A percentile compares a stretch with the other conserved stretches of the same genome.
Evolutionary conservation across 2,888 invertebrate species (phyloP).

Genomic region (Dynastes maya): DNA sequence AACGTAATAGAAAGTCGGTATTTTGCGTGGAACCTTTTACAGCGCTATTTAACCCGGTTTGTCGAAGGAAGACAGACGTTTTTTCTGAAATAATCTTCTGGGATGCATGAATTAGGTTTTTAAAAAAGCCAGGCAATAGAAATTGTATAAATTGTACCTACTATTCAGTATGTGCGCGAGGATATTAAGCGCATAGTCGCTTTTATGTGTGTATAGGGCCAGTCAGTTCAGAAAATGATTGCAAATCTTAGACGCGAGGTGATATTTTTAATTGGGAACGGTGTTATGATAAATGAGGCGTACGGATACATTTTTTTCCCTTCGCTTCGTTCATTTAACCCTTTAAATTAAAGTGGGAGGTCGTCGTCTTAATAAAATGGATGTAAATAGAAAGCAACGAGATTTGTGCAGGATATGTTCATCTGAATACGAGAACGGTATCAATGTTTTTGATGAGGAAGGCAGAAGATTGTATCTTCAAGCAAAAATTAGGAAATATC

Average conservation of each 20-base stretch:
- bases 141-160: constrained; percentile 66
- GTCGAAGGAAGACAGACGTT: constrained; percentile 23
- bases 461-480: constrained; percentile 78
- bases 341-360: constrained; percentile 55
- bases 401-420: constrained; percentile 78
- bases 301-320: constrained; percentile 39
- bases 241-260: constrained; percentile 58
- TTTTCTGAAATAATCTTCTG: constrained; percentile 57
- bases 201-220: constrained; percentile 58
- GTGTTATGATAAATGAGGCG: constrained; percentile 39
- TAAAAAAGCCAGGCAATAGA: constrained; percentile 66
- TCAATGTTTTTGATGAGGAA: constrained; percentile 79
- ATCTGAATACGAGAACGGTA: constrained; percentile 74
- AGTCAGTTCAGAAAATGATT: constrained; percentile 60
- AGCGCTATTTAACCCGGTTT: neutral
- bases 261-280: constrained; percentile 58
- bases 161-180: constrained; percentile 67
- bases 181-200: constrained; percentile 63
- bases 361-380: constrained; percentile 60
- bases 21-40: neutral
- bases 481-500: constrained; percentile 80
- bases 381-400: constrained; percentile 59
- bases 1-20: neutral
- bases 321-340: constrained; percentile 49
- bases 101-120: constrained; percentile 64